Evolutionary conservation across 1,140 invertebrate species (phyloP), one percentile per base, ranked within the genome.

Genomic region (Drosophila aff.): DNA sequence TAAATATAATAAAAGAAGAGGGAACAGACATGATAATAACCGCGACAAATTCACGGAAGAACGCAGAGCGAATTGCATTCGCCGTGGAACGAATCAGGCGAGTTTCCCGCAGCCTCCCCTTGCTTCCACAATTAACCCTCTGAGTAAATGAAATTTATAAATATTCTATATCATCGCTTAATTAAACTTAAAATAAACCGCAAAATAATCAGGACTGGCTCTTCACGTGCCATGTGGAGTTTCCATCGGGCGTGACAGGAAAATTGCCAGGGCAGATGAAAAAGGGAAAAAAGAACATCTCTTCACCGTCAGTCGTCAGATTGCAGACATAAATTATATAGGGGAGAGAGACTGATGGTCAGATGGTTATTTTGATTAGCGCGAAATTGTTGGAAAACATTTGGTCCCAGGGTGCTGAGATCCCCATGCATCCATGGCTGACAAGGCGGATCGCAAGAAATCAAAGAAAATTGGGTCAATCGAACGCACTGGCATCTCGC

Each of bases 141-240:
- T 31, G 41, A 31, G 61, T 61, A 76, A 74, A 84, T 69, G 43
- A 57, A 81, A 58, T 75, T 84, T 79, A 82, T 69, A 80, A 69
- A 76, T 76, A 71, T 60, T 63, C 69, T 28, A 53, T 53, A 73
- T 75, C 75, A 67, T 47, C 78, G 82, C 82, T 63, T 87, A 87
- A 87, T 86, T 86, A 86, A 87, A 86, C 66, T 82, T 82, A 79
- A 82, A 87, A 87, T 76, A 87, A 76, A 71, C 82, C 82, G 82
- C 82, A 72, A 28, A 65, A 55, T 66, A 86, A 82, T 86, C 83
- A 87, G 79, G 75, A 82, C 50, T 58, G 15, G 31, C 52, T 41
- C 77, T 80, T 80, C 62, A 64, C 71, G 81, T 80, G 81, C 84
- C 84, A 87, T 89, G 77, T 89, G 84, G 68, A 71, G 62, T 38